Evolutionary conservation across 2,113 vertebrate species (phyloP), one percentile per base, ranked within the genome.

Genomic region (Amblyornis subalaris): DNA sequence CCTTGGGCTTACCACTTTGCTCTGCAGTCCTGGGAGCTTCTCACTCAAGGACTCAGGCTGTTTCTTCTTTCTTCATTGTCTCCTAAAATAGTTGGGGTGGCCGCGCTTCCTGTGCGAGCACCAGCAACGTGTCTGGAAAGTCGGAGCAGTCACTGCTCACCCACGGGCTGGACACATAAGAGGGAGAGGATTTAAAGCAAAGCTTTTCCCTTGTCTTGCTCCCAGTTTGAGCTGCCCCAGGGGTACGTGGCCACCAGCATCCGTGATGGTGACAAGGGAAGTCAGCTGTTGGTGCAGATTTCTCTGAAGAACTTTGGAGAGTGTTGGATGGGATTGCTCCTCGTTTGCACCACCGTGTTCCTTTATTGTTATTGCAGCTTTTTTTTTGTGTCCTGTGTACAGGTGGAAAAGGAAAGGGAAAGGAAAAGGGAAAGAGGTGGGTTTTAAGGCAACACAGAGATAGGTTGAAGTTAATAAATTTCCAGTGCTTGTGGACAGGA

Each of bases 71-170:
- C 29, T 57, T 47, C 28, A 3, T 7, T 15, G 16, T 20, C 20
- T 75, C 26, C 73, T 51, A 3, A 1, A 48, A 2, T 2, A 28
- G 47, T 4, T 5, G 17, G 51, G 51, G 47, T 13, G 14, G 24
- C 51, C 2, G 14, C 1, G 16, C 23, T 29, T 40, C 24, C 53
- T 0, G 0, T 1, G 22, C 2, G 73, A 0, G 1, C 53, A n/a
- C 31, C 77, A 18, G 58, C 71, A 16, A 8, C 4, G 18, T 5
- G 14, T 40, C 23, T 36, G 18, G 62, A 54, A 53, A 53, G 65
- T 2, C 1, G 1, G 35, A 45, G 35, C 76, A 25, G 35, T 21
- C 4, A 1, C n/a, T 64, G 33, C 61, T 74, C 45, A 1, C 40
- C 81, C 24, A 3, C 1, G 10, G 33, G 65, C 84, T 23, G 58